phyloP scores from a whole-genome alignment of 2,888 invertebrate genomes.

The Scaptomyza reducta region DNA sequence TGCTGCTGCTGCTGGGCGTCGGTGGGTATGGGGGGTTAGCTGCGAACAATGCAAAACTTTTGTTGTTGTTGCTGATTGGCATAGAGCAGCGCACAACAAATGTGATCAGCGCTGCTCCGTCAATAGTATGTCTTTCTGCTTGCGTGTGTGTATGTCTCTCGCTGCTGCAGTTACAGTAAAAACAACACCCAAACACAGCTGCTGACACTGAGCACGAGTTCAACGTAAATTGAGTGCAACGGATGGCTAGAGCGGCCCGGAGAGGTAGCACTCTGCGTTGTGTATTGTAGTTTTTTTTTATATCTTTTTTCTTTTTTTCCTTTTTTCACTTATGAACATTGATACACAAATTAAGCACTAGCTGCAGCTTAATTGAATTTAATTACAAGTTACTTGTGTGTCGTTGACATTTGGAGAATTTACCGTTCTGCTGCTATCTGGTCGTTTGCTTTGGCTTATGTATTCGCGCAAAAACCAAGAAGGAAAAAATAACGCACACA shows the following conservation, averaged over 20 bases:
- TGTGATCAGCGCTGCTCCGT: conserved; percentile 40
- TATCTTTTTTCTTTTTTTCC: conserved; percentile 1
- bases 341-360: conserved; percentile 68
- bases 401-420: conserved; percentile 61
- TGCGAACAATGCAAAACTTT: conserved; percentile 61
- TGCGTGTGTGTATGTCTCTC: conserved; percentile 9
- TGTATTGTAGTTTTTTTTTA: conserved; percentile 14
- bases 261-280: conserved; percentile 15
- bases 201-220: conserved; percentile 45
- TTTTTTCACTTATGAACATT: conserved; percentile 48
- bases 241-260: conserved; percentile 14
- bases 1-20: conserved; percentile 44
- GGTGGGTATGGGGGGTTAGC: conserved; percentile 44
- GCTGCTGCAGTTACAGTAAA: conserved; percentile 44
- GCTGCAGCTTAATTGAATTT: conserved; percentile 79
- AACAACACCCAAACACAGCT: conserved; percentile 23
- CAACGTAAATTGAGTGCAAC: conserved; percentile 22
- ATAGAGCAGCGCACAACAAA: conserved; percentile 40
- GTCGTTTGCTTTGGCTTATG: conserved; percentile 53
- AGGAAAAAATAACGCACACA: conserved; percentile 32
- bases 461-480: conserved; percentile 46
- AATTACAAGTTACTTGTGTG: conserved; percentile 65
- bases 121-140: conserved; percentile 12
- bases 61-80: conserved; percentile 62
- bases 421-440: conserved; percentile 56